Base-by-base conservation (phyloP, 2,797 vertebrate genomes). In the Xenopus petersii region DNA sequence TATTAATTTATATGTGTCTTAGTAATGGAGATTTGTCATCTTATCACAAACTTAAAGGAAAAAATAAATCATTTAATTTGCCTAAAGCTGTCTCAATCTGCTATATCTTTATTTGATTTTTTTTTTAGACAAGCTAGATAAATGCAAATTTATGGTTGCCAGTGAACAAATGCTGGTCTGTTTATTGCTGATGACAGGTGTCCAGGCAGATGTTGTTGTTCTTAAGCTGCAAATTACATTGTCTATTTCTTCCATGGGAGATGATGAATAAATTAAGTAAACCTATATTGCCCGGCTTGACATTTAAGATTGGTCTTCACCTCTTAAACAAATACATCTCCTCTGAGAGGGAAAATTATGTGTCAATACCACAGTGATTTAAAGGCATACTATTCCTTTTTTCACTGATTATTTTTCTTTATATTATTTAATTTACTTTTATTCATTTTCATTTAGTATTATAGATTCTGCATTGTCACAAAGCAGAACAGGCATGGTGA, bases 181-280 rank as follows among this genome's bases (percentile, higher is more conserved):
- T 56, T 56, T 56, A 56, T 56, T 56, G 54, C 54, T 56, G 54
- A 17, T 16, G 54, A 56, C 54, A 56, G 54, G 54, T 56, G 54
- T 56, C 16, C 54, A 56, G 54, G 54, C 54, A 56, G 54, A 56
- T 56, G 54, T 56, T 56, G 54, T 56, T 56, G 54, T 56, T 56
- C 15, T 56, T 4, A 56, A 17, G 2, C 54, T 17, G 16, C 54
- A 56, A 56, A 56, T 56, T n/a, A 56, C 54, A 56, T 56, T 56
- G 54, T 56, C 54, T 56, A 56, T 56, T 56, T 56, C 5, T 56
- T 56, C 54, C 54, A 56, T 56, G 54, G 49, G 9, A 56, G 54
- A 56, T 56, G 54, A 56, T 56, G 54, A 56, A 56, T 56, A 56
- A 56, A 56, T 56, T 56, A 56, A 56, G 54, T 56, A 56, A 56